These are phyloP conservation scores for Porites rus DNA, from an alignment of 92 coral and sea anemone genomes.

Conservation along the genomic window DNA sequence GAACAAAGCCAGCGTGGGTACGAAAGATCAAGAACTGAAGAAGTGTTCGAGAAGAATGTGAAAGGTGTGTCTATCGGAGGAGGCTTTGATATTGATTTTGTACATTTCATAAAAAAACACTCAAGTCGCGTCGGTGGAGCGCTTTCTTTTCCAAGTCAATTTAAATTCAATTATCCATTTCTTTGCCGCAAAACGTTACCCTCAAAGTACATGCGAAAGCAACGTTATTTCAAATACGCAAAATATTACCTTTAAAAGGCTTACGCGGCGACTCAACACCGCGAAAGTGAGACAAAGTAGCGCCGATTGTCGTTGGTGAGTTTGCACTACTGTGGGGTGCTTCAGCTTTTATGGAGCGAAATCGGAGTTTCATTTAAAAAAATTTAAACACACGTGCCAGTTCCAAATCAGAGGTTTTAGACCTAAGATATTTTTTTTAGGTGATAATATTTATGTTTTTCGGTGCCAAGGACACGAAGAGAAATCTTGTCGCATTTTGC, in stretches of 20 bases:
- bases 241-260: not conserved
- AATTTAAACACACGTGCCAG: not conserved
- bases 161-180: not conserved
- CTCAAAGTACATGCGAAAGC: not conserved
- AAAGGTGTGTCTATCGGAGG: not conserved
- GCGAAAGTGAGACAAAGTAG: conserved; percentile 1
- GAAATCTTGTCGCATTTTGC: not conserved
- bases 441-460: not conserved
- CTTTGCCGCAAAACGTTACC: not conserved
- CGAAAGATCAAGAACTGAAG: not conserved
- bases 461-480: not conserved
- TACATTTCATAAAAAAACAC: not conserved
- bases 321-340: too few species aligned
- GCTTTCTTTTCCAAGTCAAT: not conserved
- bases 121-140: not conserved
- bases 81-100: not conserved
- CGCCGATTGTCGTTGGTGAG: not conserved
- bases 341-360: too few species aligned
- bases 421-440: too few species aligned
- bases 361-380: too few species aligned
- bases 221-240: conserved; percentile 13
- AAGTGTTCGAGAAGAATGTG: not conserved
- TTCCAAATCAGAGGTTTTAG: not conserved
- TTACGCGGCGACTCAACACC: too few species aligned
- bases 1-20: not conserved